Conservation (phyloP, 2,888 invertebrate genomes). For the Yponomeuta cagnagella region DNA sequence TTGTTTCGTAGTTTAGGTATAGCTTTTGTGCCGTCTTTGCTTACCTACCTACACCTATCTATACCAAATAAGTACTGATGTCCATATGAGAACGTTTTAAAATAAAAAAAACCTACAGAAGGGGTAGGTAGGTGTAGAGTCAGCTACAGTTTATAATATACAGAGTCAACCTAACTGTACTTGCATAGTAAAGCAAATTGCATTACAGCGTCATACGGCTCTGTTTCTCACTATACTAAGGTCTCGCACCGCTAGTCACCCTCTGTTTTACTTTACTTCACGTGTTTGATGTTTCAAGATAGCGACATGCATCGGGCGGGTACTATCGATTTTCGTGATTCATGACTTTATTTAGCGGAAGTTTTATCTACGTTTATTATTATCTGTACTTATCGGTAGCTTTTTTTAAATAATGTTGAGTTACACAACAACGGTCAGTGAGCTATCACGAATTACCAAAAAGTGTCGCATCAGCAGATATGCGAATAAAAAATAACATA, state of each 20-base stretch:
- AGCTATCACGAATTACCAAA: no score
- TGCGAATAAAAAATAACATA: no score
- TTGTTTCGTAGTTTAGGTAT: no score
- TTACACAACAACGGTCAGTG: neutral
- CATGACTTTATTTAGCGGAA: neutral
- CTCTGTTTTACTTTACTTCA: neutral
- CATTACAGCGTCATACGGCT: neutral
- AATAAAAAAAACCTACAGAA: neutral
- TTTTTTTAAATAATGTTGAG: neutral
- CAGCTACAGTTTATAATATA: neutral
- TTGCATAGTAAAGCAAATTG: neutral
- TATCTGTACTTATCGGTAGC: neutral
- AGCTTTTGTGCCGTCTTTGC: no score
- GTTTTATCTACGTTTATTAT: neutral
- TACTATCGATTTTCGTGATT: conserved; percentile 1
- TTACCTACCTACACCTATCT: no score
- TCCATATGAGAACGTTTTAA: no score
- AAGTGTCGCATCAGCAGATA: no score
- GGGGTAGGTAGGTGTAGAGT: neutral
- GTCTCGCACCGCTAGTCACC: conserved; percentile 5
- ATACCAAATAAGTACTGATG: no score
- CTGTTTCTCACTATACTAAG: neutral
- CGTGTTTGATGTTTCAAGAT: conserved; percentile 3
- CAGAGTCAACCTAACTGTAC: neutral
- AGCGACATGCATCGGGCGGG: neutral